Evolutionary conservation across 2,797 vertebrate species (phyloP), one percentile per base, ranked within the genome.

Genomic region (Squalus acanthias): DNA sequence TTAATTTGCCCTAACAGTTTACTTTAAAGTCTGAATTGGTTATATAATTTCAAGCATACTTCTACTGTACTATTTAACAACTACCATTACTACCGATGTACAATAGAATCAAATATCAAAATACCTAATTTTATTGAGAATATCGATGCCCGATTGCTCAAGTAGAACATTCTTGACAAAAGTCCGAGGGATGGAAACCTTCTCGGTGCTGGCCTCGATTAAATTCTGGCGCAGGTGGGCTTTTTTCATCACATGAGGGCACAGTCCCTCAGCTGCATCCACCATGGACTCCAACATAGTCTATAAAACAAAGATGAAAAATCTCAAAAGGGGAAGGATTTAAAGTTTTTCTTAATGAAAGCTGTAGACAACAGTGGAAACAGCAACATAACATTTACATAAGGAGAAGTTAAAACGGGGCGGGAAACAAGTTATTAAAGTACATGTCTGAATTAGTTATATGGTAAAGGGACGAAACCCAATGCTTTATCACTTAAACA

Each of bases 41-140:
- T 12, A 63, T n/a, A 65, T 65, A 92, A 65, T 57, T 65, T 65
- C 26, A 65, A 92, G 13, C 89, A 15, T 63, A 12, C 9, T 92
- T n/a, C 46, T 69, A 13, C 39, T 50, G 9, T 3, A 53, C 9
- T 5, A 24, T 63, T 0, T 96, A 96, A 97, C 95, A 96, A 96
- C 96, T 96, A 96, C 95, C 82, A 94, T 97, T 97, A 96, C 97
- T 97, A 85, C 12, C 5, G 13, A 2, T 22, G 20, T 50, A 82
- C 57, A 70, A 2, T 67, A 12, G 12, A 60, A 57, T 53, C 26
- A 76, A 57, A 1, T 29, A 72, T 1, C 22, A 20, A 97, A 97
- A 82, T 96, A 99, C 99, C 99, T 99, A 97, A 99, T 99, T 98
- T 99, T 99, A 97, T 99, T 99, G 97, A 99, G 98, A 96, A 99